These are phyloP conservation scores for Nemapogon koenigi DNA, from an alignment of 2,888 invertebrate species.

Conservation along the genomic window DNA sequence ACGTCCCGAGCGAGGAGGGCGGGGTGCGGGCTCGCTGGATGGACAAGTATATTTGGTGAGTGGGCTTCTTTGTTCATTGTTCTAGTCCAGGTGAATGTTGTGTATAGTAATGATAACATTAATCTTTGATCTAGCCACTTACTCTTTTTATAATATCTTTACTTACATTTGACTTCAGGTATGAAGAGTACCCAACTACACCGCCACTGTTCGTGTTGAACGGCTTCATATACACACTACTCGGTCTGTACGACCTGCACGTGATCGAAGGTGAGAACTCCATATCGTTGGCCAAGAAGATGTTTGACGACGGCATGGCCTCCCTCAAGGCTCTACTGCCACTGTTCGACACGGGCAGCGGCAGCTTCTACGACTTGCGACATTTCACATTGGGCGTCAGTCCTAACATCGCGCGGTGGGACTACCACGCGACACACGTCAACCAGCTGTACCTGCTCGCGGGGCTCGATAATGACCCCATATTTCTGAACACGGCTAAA, in stretches of 20 bases:
- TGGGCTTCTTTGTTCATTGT: constrained; percentile 56
- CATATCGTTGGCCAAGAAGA: constrained; percentile 73
- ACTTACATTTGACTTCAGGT: constrained; percentile 74
- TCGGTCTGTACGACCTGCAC: constrained; percentile 95
- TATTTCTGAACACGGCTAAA: constrained; percentile 83
- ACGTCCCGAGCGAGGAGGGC: constrained; percentile 73
- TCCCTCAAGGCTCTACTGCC: constrained; percentile 88
- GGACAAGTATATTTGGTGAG: constrained; percentile 86
- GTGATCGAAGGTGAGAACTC: constrained; percentile 75
- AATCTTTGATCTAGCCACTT: too few species aligned
- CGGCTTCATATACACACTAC: constrained; percentile 96
- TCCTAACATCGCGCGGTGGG: constrained; percentile 97
- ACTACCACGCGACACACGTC: constrained; percentile 98
- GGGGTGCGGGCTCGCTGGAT: constrained; percentile 88
- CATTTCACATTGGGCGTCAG: constrained; percentile 90
- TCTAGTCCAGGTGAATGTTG: too few species aligned
- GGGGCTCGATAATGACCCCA: constrained; percentile 83
- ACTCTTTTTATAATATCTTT: neutral
- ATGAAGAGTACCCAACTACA: constrained; percentile 97
- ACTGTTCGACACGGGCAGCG: constrained; percentile 94
- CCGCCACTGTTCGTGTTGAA: constrained; percentile 96
- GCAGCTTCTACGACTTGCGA: constrained; percentile 94
- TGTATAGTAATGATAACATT: too few species aligned
- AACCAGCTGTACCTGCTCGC: constrained; percentile 91
- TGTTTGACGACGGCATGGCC: constrained; percentile 84